These are phyloP conservation scores for Drosophila dives DNA, from an alignment of 2,888 invertebrate genomes.

Conservation along the genomic window DNA sequence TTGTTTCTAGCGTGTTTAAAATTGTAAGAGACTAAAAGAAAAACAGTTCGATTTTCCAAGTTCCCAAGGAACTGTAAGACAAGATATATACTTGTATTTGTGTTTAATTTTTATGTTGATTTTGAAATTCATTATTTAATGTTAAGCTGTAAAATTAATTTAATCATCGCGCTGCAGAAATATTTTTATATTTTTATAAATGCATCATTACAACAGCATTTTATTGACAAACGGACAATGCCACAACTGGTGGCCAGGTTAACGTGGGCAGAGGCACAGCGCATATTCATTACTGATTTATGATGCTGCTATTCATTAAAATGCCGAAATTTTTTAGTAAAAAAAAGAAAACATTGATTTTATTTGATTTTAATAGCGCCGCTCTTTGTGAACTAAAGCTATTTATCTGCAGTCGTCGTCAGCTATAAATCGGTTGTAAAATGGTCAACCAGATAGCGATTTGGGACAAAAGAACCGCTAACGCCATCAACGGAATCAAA, in stretches of 20 bases:
- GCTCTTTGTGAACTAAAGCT: slow-evolving; percentile 33
- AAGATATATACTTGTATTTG: slow-evolving; percentile 21
- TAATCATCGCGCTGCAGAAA: slow-evolving; percentile 60
- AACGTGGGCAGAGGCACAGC: slow-evolving; percentile 54
- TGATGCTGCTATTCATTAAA: slow-evolving; percentile 69
- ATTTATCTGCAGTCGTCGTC: slow-evolving; percentile 57
- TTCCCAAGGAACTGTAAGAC: not conserved
- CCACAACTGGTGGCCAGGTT: slow-evolving; percentile 13
- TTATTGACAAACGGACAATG: slow-evolving; percentile 62
- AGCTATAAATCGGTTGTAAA: slow-evolving; percentile 39
- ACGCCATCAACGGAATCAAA: slow-evolving; percentile 64
- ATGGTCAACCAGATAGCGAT: slow-evolving; percentile 48
- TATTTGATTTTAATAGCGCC: slow-evolving; percentile 76
- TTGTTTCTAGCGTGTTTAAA: not conserved
- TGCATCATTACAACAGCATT: slow-evolving; percentile 70
- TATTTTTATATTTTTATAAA: slow-evolving; percentile 72
- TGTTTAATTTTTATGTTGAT: slow-evolving; percentile 21
- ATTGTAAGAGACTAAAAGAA: not conserved
- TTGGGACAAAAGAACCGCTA: slow-evolving; percentile 76
- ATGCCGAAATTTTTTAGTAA: slow-evolving; percentile 23
- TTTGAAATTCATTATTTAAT: slow-evolving; percentile 12
- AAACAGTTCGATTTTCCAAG: not conserved
- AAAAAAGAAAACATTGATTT: slow-evolving; percentile 66
- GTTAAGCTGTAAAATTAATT: slow-evolving; percentile 52
- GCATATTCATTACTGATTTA: slow-evolving; percentile 75